Base-by-base conservation (phyloP, 2,113 vertebrate species). In the Seriola rivoliana region DNA sequence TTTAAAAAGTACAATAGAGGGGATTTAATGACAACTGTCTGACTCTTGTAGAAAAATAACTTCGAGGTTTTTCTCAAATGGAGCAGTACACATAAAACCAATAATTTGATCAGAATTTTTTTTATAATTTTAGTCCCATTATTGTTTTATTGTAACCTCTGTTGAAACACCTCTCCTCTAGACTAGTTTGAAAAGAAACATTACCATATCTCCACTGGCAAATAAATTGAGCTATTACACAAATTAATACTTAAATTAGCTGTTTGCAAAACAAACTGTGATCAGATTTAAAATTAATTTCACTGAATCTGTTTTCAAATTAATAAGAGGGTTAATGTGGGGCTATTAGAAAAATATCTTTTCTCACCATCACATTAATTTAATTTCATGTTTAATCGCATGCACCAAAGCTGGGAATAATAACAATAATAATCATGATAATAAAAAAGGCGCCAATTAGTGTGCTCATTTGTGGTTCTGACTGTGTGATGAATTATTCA, bases 401-500 rank as follows among this genome's bases (percentile, higher is more conserved):
- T 17, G 3, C 79, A 69, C 40, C 59, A 8, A 65, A 86, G 77
- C 81, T 60, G 48, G 63, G 59, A 81, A 87, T 81, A 86, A 91
- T 74, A 85, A 85, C 57, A 86, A 79, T 75, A 86, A 90, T 84
- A 78, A 80, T 75, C 29, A 85, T 60, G 48, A 66, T 73, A 19
- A 71, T 67, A 57, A 64, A 80, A 85, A 78, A 68, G 62, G 82
- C 62, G 59, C 60, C 80, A 88, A 91, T 92, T 91, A 89, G 62
- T 3, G 8, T 50, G 65, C 74, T 86, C 69, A 74, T 82, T 78
- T 85, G 78, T 65, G 76, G 67, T 54, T 83, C 67, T 80, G 85
- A 83, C 75, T 80, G 85, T 42, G 67, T 40, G 50, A 92, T 93
- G 65, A 91, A 93, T 92, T 81, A 92, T 92, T 91, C 85, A 93